Evolutionary conservation across 2,888 invertebrate species (phyloP), one percentile per base, ranked within the genome.

Genomic region (Spialia ferax): DNA sequence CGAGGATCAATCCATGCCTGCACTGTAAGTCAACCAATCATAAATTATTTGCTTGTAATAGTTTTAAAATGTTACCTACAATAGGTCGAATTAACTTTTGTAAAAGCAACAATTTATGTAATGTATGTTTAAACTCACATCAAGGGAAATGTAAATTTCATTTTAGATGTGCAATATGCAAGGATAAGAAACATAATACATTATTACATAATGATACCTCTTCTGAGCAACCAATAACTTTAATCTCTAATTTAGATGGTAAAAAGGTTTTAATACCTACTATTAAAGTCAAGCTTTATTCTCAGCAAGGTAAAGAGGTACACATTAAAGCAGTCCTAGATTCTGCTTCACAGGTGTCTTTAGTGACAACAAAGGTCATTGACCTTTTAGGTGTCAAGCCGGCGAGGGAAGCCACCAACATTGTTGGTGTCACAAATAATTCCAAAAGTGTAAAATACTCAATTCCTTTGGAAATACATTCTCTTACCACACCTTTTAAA

Each of bases 291-390:
- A 71, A 64, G 32, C 26, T 69, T 1, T 45, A 26, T 13, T 4
- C 70, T n/a, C n/a, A 50, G 10, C 45, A 56, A 10, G 32, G 32
- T 15, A 50, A 45, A 15, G 64, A 65, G 6, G 64, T 68, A n/a
- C 70, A 70, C 29, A 11, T 68, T 2, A 70, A 70, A 48, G 61
- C 65, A 10, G 62, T 70, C 13, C 23, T 70, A 10, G 70, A 70
- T 18, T 62, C 62, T 11, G 68, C 38, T 22, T 67, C 67, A 0
- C 67, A 70, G 42, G 63, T 22, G 23, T 60, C 60, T 11, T 48
- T 67, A 26, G 20, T 67, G 1, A 67, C 63, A 7, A 60, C 7
- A 0, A 66, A 63, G 13, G 42, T 22, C 0, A 29, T 63, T 10
- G 60, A 38, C 8, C n/a, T 63, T 3, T 60, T 70, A 23, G 48